Evolutionary conservation across 2,113 vertebrate genomes (phyloP).

Genomic region (Rhinichthys klamathensis): DNA sequence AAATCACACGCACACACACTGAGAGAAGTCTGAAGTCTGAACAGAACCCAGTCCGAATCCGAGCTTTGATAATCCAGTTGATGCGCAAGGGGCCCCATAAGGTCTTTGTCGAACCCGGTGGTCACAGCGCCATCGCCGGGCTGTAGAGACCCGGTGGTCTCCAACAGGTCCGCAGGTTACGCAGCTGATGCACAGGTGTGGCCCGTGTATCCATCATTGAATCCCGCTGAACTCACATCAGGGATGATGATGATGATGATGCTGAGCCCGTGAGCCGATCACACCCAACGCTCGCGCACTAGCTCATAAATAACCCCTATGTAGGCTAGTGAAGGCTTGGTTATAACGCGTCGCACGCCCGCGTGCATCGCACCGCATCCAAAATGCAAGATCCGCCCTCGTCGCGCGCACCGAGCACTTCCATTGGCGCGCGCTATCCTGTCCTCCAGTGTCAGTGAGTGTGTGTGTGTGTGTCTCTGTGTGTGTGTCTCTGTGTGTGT

Average conservation of each 20-base stretch:
- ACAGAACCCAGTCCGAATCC: not conserved
- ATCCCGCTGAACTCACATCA: conserved; percentile 15
- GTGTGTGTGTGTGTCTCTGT: not conserved
- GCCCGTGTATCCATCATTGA: conserved; percentile 58
- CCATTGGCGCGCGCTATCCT: conserved; percentile 72
- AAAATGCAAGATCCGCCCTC: conserved; percentile 66
- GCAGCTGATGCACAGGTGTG: conserved; percentile 60
- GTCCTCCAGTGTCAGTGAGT: conserved; percentile 63
- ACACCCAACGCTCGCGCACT: not conserved
- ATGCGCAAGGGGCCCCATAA: conserved; percentile 37
- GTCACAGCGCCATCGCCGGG: conserved; percentile 40
- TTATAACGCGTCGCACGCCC: not conserved
- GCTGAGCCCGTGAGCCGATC: not conserved
- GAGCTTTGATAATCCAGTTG: conserved; percentile 58
- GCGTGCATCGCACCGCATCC: conserved; percentile 53
- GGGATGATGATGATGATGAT: not conserved
- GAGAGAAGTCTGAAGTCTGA: not conserved
- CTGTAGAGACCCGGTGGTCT: conserved; percentile 25
- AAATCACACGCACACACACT: conserved; percentile 42
- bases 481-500: not conserved
- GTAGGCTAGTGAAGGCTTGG: not conserved
- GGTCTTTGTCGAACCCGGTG: conserved; percentile 26
- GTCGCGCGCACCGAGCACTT: conserved; percentile 59
- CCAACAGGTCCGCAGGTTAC: conserved; percentile 71
- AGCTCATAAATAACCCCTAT: not conserved